Conservation (phyloP, 2,113 vertebrate species). For the Pollachius pollachius region DNA sequence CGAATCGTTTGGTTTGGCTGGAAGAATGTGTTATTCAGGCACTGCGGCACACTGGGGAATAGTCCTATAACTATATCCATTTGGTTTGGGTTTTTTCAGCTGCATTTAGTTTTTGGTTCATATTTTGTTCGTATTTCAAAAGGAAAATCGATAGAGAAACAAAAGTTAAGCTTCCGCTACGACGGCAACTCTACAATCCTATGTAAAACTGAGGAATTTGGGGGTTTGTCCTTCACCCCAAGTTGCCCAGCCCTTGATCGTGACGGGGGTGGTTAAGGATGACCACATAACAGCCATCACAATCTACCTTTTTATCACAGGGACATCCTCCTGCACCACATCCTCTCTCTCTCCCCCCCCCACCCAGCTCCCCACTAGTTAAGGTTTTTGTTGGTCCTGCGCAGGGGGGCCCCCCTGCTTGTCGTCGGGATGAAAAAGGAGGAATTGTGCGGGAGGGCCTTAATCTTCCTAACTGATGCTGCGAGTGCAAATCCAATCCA, state of each 20-base stretch:
- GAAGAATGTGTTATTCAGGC: background rate
- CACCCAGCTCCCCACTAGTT: too few species aligned
- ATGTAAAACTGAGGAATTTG: too few species aligned
- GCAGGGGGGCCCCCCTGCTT: constrained; percentile 40
- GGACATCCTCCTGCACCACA: too few species aligned
- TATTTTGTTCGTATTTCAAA: background rate
- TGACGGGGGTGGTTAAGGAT: too few species aligned
- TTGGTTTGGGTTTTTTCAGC: background rate
- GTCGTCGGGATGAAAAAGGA: constrained; percentile 68
- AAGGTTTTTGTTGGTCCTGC: constrained; percentile 34
- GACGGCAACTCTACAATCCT: too few species aligned
- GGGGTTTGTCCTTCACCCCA: too few species aligned
- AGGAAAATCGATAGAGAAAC: background rate
- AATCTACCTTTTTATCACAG: constrained; percentile 21
- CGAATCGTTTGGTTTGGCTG: constrained; percentile 38
- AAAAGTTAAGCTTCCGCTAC: too few species aligned
- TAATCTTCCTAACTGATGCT: constrained; percentile 73
- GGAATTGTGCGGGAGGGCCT: constrained; percentile 64
- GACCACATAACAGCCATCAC: constrained; percentile 27
- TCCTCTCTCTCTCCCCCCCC: too few species aligned
- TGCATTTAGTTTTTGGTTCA: background rate
- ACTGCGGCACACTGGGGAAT: too few species aligned
- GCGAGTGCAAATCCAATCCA: constrained; percentile 70
- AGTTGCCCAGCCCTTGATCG: too few species aligned
- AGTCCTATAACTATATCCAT: background rate